Evolutionary conservation across 2,888 invertebrate species (phyloP).

Genomic region (Melanchra persicariae): DNA sequence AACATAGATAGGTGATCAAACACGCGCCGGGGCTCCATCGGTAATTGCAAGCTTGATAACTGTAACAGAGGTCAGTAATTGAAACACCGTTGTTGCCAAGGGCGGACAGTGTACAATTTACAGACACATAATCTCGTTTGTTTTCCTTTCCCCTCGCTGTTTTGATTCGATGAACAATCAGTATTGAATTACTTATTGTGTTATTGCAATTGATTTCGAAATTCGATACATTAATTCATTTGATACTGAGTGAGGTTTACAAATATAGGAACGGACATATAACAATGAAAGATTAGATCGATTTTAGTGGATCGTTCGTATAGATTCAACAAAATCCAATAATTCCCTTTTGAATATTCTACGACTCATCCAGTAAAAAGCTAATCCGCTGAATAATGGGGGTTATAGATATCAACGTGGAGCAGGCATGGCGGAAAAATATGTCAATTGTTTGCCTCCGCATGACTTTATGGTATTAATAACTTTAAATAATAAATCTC

Average conservation of each 20-base stretch:
- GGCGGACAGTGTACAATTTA: conserved; percentile 37
- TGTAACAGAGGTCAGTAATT: conserved; percentile 55
- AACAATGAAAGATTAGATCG: conserved; percentile 61
- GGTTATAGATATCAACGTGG: conserved; percentile 87
- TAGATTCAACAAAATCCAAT: conserved; percentile 84
- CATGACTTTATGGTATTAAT: conserved; percentile 77
- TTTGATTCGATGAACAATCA: conserved; percentile 47
- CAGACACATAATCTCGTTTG: conserved; percentile 49
- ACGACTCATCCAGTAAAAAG: conserved; percentile 87
- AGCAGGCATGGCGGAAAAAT: conserved; percentile 86
- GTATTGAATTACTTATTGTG: conserved; percentile 51
- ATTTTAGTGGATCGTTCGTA: conserved; percentile 75
- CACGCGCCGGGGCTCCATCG: conserved; percentile 39
- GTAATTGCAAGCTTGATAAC: conserved; percentile 63
- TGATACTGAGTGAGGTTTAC: conserved; percentile 31
- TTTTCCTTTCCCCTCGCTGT: conserved; percentile 47
- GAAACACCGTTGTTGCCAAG: conserved; percentile 51
- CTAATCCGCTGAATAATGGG: conserved; percentile 89
- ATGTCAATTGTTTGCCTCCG: conserved; percentile 82
- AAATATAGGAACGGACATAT: conserved; percentile 39
- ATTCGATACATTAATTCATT: conserved; percentile 42
- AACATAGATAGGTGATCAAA: conserved; percentile 60
- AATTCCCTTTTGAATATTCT: conserved; percentile 89
- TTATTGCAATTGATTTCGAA: conserved; percentile 53
- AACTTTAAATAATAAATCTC: conserved; percentile 80